Evolutionary conservation across 2,888 invertebrate genomes (phyloP), one percentile per base, ranked within the genome.

Genomic region (Drosophila parthenogenetica): DNA sequence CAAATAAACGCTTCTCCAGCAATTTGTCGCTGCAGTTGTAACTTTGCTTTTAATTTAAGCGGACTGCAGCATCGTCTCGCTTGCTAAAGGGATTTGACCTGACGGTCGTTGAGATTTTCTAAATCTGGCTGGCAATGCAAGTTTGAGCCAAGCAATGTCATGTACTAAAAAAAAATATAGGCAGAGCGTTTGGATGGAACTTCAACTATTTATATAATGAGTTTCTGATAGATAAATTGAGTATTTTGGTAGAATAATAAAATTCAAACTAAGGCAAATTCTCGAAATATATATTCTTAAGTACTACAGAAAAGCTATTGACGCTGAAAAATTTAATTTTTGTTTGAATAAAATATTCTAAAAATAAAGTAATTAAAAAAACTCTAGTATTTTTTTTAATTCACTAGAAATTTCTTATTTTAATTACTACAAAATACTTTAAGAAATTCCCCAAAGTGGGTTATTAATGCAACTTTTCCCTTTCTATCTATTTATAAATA

Each of bases 21-120:
- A 71, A 79, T 79, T 88, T 82, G 86, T 69, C 64, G 72, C 63
- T 62, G 60, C 19, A 43, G 54, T 49, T 72, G 67, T 40, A 74
- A 69, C 75, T 83, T 86, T 86, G 71, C 69, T 86, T 79, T 88
- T 86, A 69, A 88, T 86, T 82, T 86, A 86, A 86, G 77, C 40
- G 35, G 48, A 25, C 64, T 57, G 50, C 73, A 69, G 67, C 58
- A 55, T 35, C 22, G 62, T 54, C 55, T 42, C 22, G 32, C 17
- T 40, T 63, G 29, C 42, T 62, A 39, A 43, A 25, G 60, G 46
- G 62, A 77, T 66, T 63, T 54, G 39, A 64, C 37, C n/a, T 37
- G 25, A 17, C 50, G 55, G 43, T 17, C 45, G 13, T 5, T 46
- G 57, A 45, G 19, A 39, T 35, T 35, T 14, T 11, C 48, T 29